Base-by-base conservation (phyloP, 2,113 vertebrate species). In the Ictalurus furcatus region DNA sequence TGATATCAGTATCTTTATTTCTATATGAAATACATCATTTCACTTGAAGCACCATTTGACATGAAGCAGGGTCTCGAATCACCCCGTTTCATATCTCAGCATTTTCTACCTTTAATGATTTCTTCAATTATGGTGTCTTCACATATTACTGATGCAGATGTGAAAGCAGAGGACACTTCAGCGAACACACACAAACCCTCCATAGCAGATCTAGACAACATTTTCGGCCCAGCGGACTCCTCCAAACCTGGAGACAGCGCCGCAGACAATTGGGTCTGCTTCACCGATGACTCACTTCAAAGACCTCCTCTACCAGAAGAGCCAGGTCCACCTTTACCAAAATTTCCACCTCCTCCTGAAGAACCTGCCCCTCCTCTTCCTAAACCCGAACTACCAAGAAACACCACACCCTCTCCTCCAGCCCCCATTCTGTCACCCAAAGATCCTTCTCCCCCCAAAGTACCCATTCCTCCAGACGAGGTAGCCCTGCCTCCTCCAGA, bases 131-230 rank as follows among this genome's bases (percentile, higher is more conserved):
- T 17, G 30, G n/a, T 59, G 30, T 81, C 54, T 88, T 65, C 63
- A 34, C 87, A 28, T 88, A 52, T 17, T 82, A n/a, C 13, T 86
- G 76, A 91, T 89, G 69, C 90, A 93, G 93, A 93, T 61, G 91
- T 19, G 19, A 89, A 90, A 90, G 96, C 91, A 91, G 92, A 93
- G 0, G 92, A 93, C 1, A 8, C 2, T 44, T 86, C 92, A 28
- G 67, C 28, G 92, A 59, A 95, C 92, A 91, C 93, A 93, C 92
- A 93, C 69, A 95, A 94, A 89, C 95, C 97, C 6, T 98, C 97
- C n/a, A 97, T 99, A 93, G 97, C 95, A 91, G 97, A 99, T 94
- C 92, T 99, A 95, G 98, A 99, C 95, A 98, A 97, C 96, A 97
- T 99, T 94, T 99, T 99, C 91, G 98, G 98, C 84, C 97, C 98